phyloP scores from a whole-genome alignment of 64 coral and sea anemone species.

The Stylophora pistillata region DNA sequence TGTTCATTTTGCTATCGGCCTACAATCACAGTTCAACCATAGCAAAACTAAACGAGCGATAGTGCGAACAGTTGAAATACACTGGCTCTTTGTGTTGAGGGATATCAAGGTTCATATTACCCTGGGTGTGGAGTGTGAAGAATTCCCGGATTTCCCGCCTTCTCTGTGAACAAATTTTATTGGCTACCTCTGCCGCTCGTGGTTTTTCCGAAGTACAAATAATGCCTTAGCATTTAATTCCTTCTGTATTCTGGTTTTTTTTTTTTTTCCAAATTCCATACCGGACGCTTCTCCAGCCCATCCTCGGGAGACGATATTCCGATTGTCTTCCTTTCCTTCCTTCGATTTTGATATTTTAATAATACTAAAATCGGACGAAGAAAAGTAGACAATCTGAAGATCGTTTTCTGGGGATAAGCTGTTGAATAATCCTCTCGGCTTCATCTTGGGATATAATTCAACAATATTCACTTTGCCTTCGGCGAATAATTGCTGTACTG shows the following conservation, averaged over 20 bases:
- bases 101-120: constrained; percentile 1
- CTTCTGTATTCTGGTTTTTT: not conserved
- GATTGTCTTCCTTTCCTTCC: too few species aligned
- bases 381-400: too few species aligned
- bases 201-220: too few species aligned
- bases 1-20: constrained; percentile 4
- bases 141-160: constrained; percentile 34
- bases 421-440: too few species aligned
- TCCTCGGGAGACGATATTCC: not conserved
- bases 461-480: too few species aligned
- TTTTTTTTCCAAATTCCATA: not conserved
- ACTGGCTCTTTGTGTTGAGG: not conserved
- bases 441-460: too few species aligned
- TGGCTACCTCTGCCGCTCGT: too few species aligned
- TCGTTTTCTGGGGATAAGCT: too few species aligned
- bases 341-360: too few species aligned
- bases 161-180: not conserved
- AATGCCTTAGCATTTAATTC: not conserved
- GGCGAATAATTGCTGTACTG: too few species aligned
- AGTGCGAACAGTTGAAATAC: not conserved
- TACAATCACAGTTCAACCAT: not conserved
- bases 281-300: not conserved
- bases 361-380: too few species aligned
- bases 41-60: not conserved
- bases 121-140: constrained; percentile 7